Percentiles rank a stretch among this genome's conserved stretches.
These are phyloP conservation scores for Idaea dimidiata DNA, from an alignment of 2,888 invertebrate genomes.

Conservation along the genomic window DNA sequence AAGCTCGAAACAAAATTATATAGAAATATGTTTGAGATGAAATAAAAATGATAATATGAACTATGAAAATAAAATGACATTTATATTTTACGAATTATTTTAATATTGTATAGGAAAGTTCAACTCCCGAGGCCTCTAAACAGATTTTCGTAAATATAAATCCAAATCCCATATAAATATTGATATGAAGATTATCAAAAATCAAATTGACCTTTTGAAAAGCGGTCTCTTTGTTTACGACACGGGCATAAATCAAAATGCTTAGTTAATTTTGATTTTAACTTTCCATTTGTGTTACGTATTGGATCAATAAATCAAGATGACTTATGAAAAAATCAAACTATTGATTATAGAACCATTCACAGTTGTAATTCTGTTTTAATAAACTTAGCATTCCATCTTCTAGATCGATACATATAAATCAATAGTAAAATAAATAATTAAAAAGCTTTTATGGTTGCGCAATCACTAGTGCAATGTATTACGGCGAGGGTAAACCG, in stretches of 20 bases:
- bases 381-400: no score
- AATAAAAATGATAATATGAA: no score
- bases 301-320: background rate
- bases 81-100: no score
- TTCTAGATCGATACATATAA: no score
- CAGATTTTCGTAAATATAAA: background rate
- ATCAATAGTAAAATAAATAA: no score
- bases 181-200: background rate
- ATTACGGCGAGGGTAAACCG: no score
- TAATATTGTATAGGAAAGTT: no score
- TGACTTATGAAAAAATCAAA: background rate
- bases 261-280: slow-evolving; percentile 4
- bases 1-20: no score
- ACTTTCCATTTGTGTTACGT: slow-evolving; percentile 7
- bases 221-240: background rate
- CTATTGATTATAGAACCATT: background rate
- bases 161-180: background rate
- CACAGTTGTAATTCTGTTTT: background rate
- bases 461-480: no score
- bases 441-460: no score
- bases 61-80: no score
- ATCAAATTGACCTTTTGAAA: background rate
- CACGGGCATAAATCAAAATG: background rate
- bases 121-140: background rate
- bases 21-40: no score